Evolutionary conservation across 1,140 invertebrate genomes (phyloP).

Genomic region (Sarcophaga bullata): DNA sequence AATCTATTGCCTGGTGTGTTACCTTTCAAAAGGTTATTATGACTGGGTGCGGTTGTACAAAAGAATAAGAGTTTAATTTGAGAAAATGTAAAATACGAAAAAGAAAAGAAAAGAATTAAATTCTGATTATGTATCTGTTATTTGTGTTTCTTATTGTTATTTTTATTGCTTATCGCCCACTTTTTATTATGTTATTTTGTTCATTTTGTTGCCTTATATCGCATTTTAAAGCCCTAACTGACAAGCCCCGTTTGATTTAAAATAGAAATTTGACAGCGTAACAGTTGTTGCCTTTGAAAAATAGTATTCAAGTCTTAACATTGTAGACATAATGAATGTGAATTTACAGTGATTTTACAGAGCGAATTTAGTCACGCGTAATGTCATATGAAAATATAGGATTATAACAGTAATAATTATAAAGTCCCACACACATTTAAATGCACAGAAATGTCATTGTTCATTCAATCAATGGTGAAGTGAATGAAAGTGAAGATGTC

Average conservation of each 20-base stretch:
- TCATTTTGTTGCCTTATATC: slow-evolving; percentile 26
- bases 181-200: background rate
- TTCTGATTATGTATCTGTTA: background rate
- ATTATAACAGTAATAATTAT: slow-evolving; percentile 23
- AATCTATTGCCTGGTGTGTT: background rate
- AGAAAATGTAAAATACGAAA: background rate
- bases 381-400: slow-evolving; percentile 36
- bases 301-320: slow-evolving; percentile 28
- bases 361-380: slow-evolving; percentile 35
- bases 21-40: background rate
- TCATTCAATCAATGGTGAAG: too few relatives aligned
- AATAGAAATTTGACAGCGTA: slow-evolving; percentile 42
- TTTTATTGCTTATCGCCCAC: background rate
- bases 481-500: too few relatives aligned
- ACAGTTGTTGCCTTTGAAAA: slow-evolving; percentile 40
- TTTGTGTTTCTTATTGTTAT: slow-evolving; percentile 25
- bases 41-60: slow-evolving; percentile 34
- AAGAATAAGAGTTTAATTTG: background rate
- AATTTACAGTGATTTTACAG: slow-evolving; percentile 29
- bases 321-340: background rate
- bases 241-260: slow-evolving; percentile 40
- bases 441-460: too few relatives aligned
- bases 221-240: slow-evolving; percentile 25
- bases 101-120: background rate
- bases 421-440: too few relatives aligned